Base-by-base conservation (phyloP, 37 sponge, comb jelly and placozoan genomes). In the Beroe ovata region DNA sequence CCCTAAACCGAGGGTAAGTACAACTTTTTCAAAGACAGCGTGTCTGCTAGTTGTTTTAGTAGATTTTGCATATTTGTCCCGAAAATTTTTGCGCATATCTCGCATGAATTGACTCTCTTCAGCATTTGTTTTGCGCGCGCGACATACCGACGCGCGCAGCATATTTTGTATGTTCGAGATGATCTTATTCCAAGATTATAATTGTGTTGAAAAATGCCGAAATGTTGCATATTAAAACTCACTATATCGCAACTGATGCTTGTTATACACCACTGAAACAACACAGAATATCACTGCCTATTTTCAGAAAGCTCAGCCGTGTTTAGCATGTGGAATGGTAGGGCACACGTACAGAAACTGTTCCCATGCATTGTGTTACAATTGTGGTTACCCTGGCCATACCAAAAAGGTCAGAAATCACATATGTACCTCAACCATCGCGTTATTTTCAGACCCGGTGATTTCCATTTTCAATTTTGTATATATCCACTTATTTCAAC, bases 71-170 rank as follows among this genome's bases (percentile, higher is more conserved):
- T 16, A 47, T 47, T 47, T 47, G 54, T 47, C 54, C 54, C 54
- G 11, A 47, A 47, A 16, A 16, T 47, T 47, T 47, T 47, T 47
- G 54, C 54, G 54, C 11, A 33, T 66, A 34, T 66, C 34, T 37
- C 34, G 8, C 8, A 18, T 26, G 36, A 66, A 25, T 32, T 29
- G 18, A 30, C 69, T 66, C 32, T 66, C 36, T 66, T 66, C 69
- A 66, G 69, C 69, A 66, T 32, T 66, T 66, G 69, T 66, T 66
- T 66, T 66, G 35, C 25, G 69, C 69, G 69, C 69, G 69, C n/a
- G n/a, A n/a, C n/a, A n/a, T n/a, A n/a, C 11, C 54, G 54, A 16
- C 69, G 69, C 69, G 69, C 69, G 30, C 36, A 34, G 36, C 54
- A 47, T 47, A n/a, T n/a, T n/a, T n/a, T n/a, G n/a, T n/a, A n/a